Evolutionary conservation across 2,888 invertebrate genomes (phyloP), one percentile per base, ranked within the genome.

Genomic region (Abrostola tripartita): DNA sequence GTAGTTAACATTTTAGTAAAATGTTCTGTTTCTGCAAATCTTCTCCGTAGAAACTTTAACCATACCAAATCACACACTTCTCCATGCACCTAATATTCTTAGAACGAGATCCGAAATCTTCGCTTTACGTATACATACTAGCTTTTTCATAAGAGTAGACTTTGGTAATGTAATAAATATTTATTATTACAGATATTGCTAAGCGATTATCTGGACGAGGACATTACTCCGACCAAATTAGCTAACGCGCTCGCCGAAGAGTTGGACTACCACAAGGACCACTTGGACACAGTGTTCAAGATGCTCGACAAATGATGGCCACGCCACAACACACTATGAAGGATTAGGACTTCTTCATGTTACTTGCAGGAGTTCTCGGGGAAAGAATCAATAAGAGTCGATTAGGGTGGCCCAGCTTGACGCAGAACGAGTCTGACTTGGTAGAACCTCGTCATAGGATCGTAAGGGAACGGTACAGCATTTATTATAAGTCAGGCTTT

Each of bases 241-340:
- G 97, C 98, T 0, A 95, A 96, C 69, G 97, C 98, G n/a, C 93
- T 99, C 10, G 95, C 97, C 0, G 95, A 96, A 49, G 97, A 97
- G 85, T 95, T 97, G 38, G 97, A 97, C 81, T 93, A 92, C 61
- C 96, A 96, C 86, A 95, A 95, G 72, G 95, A 95, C 4, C 90
- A 93, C 36, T 82, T 93, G 10, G 90, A 90, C 67, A 87, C 87
- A 0, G 91, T 92, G 10, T 87, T 92, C 78, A 90, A 85, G 59
- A 83, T 90, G 49, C 66, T 85, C 6, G 82, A 89, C 42, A 91
- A 91, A 72, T 90, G 85, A 89, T 68, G 42, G 12, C 40, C n/a
- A 2, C n/a, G 37, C 9, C 9, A 36, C 41, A 9, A 8, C n/a
- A 24, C 35, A 0, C 10, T 24, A 47, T 24, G 9, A 47, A 44